Base-by-base conservation (phyloP, 2,888 invertebrate genomes). In the Caenorhabditis japonica region DNA sequence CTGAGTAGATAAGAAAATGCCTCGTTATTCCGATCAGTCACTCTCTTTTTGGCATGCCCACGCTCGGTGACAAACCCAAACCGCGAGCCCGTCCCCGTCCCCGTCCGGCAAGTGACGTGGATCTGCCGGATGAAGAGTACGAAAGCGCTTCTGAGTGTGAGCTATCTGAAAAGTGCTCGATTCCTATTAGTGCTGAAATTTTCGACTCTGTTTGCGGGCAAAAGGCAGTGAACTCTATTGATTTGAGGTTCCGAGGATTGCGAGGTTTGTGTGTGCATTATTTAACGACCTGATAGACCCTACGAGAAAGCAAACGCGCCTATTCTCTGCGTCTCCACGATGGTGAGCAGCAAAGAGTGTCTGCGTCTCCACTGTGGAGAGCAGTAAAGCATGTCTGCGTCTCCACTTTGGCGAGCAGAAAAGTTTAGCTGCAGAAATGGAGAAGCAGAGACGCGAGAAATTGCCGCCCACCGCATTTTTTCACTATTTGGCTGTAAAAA, bases 211-310 rank as follows among this genome's bases (percentile, higher is more conserved):
- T 74, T 39, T 47, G 55, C 44, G 68, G 77, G 38, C 38, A 21
- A 12, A 56, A 56, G 21, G 30, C 34, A 25, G 38, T 77, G 17
- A 76, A 66, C 46, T 59, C 77, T 10, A 70, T 82, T 52, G 82
- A 82, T 58, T 61, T 77, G 27, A 71, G 82, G 23, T 72, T 80
- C 53, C 61, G 64, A 59, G 71, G 64, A 21, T 69, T 82, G 56
- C 49, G 77, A 82, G 82, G 82, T 82, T 55, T 23, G 49, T 66
- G 34, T 17, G 5, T 13, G n/a, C 27, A 43, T 41, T 44, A 23
- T 4, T 43, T 44, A 4, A 36, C 23, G n/a, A 17, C 34, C 15
- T 17, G 43, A 21, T 43, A 41, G 21, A 46, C 36, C 13, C 34
- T 46, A 2, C 25, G 12, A 17, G 27, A 21, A 21, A 1, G 15